These are phyloP conservation scores for Pachydiplax longipennis DNA, from an alignment of 2,888 invertebrate genomes.

Conservation along the genomic window DNA sequence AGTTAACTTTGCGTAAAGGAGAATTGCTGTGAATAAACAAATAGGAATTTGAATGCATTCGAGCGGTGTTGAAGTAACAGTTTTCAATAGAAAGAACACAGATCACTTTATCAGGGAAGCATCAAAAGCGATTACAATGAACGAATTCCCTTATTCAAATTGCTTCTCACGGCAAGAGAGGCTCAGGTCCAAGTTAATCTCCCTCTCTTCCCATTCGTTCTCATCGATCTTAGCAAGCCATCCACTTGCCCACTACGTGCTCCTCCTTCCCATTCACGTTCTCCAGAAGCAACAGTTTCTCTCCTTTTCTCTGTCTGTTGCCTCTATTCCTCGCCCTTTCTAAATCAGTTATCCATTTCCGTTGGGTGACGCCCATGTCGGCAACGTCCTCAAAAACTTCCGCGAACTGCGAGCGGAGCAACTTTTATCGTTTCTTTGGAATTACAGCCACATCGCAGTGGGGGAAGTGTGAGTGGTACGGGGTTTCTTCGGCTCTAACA, in stretches of 20 bases:
- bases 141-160: background rate
- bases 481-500: background rate
- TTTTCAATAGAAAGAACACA: no score
- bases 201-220: background rate
- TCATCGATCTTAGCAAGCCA: background rate
- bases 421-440: no score
- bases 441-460: no score
- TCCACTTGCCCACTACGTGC: background rate
- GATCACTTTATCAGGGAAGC: no score
- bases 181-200: background rate
- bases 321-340: background rate
- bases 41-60: no score
- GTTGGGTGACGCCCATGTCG: background rate
- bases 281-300: background rate
- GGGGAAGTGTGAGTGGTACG: no score
- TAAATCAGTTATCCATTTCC: background rate
- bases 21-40: no score
- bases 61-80: no score
- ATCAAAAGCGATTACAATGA: no score
- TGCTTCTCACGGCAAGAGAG: no score
- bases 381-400: background rate
- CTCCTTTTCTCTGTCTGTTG: background rate
- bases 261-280: background rate
- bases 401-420: background rate
- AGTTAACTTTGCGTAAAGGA: no score